Conservation (phyloP, 2,113 vertebrate species). For the Columbina picui region DNA sequence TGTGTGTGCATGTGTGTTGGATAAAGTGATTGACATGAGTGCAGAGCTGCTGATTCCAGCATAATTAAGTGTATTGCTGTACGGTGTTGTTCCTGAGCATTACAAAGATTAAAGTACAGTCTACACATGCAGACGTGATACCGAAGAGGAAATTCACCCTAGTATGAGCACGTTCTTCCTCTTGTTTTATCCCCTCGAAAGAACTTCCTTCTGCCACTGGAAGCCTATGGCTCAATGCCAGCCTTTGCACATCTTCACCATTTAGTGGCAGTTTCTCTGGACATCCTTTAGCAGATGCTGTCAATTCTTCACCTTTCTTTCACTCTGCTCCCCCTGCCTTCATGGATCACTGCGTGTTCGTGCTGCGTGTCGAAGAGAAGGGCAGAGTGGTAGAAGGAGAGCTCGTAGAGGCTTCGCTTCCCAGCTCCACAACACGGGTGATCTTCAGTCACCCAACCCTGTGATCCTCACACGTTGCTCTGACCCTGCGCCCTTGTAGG, state of each 20-base stretch:
- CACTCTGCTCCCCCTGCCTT: slow-evolving; percentile 61
- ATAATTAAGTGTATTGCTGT: not conserved
- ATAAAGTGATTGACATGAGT: not conserved
- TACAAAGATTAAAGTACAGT: not conserved
- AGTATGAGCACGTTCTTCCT: not conserved
- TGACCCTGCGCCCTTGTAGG: slow-evolving; percentile 5
- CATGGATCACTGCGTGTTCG: slow-evolving; percentile 67
- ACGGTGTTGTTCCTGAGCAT: not conserved
- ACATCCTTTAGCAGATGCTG: slow-evolving; percentile 70
- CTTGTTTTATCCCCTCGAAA: not conserved
- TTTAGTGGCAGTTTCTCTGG: slow-evolving; percentile 60
- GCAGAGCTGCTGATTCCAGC: not conserved
- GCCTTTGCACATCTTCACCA: slow-evolving; percentile 26
- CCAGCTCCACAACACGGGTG: slow-evolving; percentile 29
- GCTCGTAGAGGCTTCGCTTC: slow-evolving; percentile 31
- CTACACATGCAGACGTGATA: fast-evolving
- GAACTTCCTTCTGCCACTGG: slow-evolving; percentile 3
- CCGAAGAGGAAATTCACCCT: not conserved
- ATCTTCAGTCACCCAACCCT: slow-evolving; percentile 46
- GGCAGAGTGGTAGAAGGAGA: slow-evolving; percentile 68
- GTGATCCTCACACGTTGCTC: slow-evolving; percentile 27
- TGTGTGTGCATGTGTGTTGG: not conserved
- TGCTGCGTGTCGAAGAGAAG: slow-evolving; percentile 48
- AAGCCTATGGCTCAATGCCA: slow-evolving; percentile 35
- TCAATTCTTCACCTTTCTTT: slow-evolving; percentile 72